Evolutionary conservation across 2,113 vertebrate genomes (phyloP).

Genomic region (zebrafish (Danio rerio)): DNA sequence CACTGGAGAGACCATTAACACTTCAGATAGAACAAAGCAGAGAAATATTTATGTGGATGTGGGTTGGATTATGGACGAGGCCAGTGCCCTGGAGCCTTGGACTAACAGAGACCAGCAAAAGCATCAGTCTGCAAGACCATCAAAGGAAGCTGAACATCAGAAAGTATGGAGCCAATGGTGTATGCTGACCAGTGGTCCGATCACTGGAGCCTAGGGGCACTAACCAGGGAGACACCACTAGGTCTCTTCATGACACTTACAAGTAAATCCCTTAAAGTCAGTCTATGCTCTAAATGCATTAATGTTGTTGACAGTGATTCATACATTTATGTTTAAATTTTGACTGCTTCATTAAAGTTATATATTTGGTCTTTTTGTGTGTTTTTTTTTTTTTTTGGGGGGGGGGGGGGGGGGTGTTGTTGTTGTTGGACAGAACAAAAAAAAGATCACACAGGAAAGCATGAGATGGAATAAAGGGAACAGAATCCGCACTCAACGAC

Average conservation of each 20-base stretch:
- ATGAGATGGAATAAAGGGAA: no score
- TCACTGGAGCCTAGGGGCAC: not conserved
- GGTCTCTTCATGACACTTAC: not conserved
- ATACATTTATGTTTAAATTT: no score
- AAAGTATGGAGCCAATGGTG: not conserved
- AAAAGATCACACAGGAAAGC: no score
- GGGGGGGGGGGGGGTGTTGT: no score
- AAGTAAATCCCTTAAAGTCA: no score
- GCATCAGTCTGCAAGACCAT: not conserved
- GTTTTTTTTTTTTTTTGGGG: no score
- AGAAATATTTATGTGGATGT: constrained; percentile 36
- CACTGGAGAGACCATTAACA: constrained; percentile 27
- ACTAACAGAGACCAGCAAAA: not conserved
- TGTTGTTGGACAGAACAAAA: no score
- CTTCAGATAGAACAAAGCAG: constrained; percentile 31
- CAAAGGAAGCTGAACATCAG: not conserved
- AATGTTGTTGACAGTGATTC: no score
- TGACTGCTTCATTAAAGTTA: no score
- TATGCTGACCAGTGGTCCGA: not conserved
- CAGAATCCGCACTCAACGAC: no score
- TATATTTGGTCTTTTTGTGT: no score
- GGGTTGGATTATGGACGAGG: not conserved
- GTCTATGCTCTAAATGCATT: no score
- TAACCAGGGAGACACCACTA: not conserved
- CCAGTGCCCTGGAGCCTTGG: not conserved